Percentiles rank a stretch among this genome's conserved stretches.
These are phyloP conservation scores for Corythoichthys haematopterus DNA, from an alignment of 2,113 vertebrate species.

Conservation along the genomic window DNA sequence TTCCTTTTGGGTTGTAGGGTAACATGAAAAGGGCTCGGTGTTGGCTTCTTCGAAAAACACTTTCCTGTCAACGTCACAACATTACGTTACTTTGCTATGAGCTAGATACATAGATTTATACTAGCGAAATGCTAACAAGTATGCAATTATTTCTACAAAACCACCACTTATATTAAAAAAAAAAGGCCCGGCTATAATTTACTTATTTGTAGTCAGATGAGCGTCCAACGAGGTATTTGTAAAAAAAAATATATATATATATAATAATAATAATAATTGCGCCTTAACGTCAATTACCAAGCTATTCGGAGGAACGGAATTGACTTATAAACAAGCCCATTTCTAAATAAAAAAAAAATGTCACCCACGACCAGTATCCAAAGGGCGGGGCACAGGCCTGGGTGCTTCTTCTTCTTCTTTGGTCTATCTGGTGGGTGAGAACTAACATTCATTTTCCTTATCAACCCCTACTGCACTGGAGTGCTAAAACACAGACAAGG, in stretches of 20 bases:
- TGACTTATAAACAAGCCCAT: slow-evolving; percentile 46
- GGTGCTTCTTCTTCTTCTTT: slow-evolving; percentile 27
- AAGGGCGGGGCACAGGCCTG: slow-evolving; percentile 44
- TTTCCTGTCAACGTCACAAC: slow-evolving; percentile 48
- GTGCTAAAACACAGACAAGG: neutral
- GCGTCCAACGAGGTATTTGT: neutral
- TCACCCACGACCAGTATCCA: slow-evolving; percentile 15
- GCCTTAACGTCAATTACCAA: slow-evolving; percentile 21
- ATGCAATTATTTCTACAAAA: neutral
- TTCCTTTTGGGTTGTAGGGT: neutral
- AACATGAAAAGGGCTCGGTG: neutral
- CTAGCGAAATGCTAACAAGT: slow-evolving; percentile 37
- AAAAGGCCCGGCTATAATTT: neutral
- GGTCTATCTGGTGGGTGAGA: neutral
- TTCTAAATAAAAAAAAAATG: slow-evolving; percentile 27
- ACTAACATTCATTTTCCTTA: neutral
- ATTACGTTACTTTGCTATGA: slow-evolving; percentile 33
- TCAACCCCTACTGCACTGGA: neutral
- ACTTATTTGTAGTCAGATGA: neutral
- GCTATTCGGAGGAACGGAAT: slow-evolving; percentile 5
- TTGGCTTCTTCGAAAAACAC: slow-evolving; percentile 22
- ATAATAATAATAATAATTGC: neutral
- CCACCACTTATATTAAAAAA: neutral
- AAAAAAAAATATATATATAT: no score
- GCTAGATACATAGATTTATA: neutral